A percentile compares a stretch with the other conserved stretches of the same genome.
phyloP scores from a whole-genome alignment of 2,888 invertebrate species.

The Synergus laeviventris region DNA sequence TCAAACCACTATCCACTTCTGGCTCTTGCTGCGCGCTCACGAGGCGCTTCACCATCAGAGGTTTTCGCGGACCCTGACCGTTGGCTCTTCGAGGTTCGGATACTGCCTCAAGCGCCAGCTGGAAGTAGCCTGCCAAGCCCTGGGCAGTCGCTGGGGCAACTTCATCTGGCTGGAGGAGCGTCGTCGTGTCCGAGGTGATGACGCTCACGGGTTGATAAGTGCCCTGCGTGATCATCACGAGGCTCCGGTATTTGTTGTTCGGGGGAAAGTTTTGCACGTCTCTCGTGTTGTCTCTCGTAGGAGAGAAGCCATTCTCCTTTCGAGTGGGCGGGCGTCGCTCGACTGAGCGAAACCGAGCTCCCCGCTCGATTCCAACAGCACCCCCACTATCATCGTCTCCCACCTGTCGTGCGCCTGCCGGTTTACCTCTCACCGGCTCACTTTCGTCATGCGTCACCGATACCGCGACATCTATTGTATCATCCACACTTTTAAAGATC shows the following conservation, averaged over 20 bases:
- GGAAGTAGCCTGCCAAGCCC: slow-evolving; percentile 75
- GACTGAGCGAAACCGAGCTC: slow-evolving; percentile 71
- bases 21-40: slow-evolving; percentile 53
- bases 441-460: slow-evolving; percentile 75
- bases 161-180: slow-evolving; percentile 79
- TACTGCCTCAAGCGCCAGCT: slow-evolving; percentile 74
- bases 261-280: slow-evolving; percentile 30
- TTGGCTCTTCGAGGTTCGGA: slow-evolving; percentile 62
- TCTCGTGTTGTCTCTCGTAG: slow-evolving; percentile 62
- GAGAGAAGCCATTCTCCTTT: slow-evolving; percentile 69
- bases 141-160: slow-evolving; percentile 79
- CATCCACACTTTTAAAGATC: slow-evolving; percentile 61
- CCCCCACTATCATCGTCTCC: slow-evolving; percentile 53
- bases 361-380: slow-evolving; percentile 74
- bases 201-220: slow-evolving; percentile 83
- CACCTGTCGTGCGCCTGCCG: slow-evolving; percentile 53
- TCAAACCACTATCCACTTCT: slow-evolving; percentile 70
- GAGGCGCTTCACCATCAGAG: slow-evolving; percentile 69
- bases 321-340: slow-evolving; percentile 73
- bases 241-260: slow-evolving; percentile 85
- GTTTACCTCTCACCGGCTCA: slow-evolving; percentile 50
- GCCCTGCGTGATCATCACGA: slow-evolving; percentile 91
- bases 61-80: slow-evolving; percentile 63
- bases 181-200: slow-evolving; percentile 86
- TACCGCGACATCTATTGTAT: slow-evolving; percentile 77